A percentile compares a stretch with the other conserved stretches of the same genome.
phyloP scores from a whole-genome alignment of 64 coral and sea anemone species.

The Montipora cactus region DNA sequence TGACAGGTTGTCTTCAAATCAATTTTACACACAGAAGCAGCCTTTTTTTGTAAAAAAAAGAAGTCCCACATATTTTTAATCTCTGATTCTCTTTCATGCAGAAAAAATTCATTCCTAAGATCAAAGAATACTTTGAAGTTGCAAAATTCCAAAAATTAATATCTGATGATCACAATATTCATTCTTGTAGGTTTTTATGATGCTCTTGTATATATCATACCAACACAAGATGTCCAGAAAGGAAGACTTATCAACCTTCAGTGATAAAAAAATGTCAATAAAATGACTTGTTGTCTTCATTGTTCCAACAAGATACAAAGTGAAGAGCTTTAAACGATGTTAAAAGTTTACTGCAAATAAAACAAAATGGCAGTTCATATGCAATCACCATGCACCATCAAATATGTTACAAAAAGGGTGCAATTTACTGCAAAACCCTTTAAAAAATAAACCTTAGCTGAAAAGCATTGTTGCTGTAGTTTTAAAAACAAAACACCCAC shows the following conservation, averaged over 20 bases:
- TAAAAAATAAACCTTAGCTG: not conserved
- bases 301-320: not conserved
- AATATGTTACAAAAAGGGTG: conserved; percentile 18
- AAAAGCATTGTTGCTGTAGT: not conserved
- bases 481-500: too few species aligned
- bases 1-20: not conserved
- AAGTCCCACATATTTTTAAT: too few species aligned
- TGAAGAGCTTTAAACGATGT: too few species aligned
- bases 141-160: not conserved
- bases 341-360: too few species aligned
- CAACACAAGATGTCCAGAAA: conserved; percentile 3
- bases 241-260: conserved; percentile 19
- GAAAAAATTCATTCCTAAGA: conserved; percentile 5
- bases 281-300: conserved; percentile 21
- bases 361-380: not conserved
- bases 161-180: conserved; percentile 17
- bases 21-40: too few species aligned
- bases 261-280: conserved; percentile 9
- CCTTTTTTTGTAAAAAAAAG: too few species aligned
- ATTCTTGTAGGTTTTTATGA: conserved; percentile 20
- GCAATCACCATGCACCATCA: conserved; percentile 27
- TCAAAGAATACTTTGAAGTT: conserved; percentile 12
- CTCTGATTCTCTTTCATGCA: not conserved
- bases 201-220: conserved; percentile 17
- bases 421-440: conserved; percentile 4